phyloP scores from a whole-genome alignment of 1,140 invertebrate species.

The Meloidogyne exigua region DNA sequence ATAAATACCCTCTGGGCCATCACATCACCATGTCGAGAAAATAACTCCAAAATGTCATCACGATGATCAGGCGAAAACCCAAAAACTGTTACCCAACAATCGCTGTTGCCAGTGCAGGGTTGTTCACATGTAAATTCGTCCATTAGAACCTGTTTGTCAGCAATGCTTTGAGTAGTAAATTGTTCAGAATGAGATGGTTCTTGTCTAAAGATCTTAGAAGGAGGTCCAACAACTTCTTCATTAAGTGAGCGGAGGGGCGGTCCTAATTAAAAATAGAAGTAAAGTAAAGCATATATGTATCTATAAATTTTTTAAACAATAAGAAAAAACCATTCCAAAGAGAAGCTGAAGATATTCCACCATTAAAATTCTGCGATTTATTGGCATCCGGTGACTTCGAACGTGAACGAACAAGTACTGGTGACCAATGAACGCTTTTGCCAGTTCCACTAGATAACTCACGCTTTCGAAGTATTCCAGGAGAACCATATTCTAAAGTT shows the following conservation, averaged over 20 bases:
- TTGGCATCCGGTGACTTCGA: constrained; percentile 14
- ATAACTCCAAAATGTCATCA: constrained; percentile 38
- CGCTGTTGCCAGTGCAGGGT: not conserved
- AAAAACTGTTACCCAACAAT: constrained; percentile 47
- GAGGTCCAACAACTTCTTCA: constrained; percentile 41
- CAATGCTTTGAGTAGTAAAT: not conserved
- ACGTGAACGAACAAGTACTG: constrained; percentile 33
- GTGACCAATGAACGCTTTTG: constrained; percentile 45
- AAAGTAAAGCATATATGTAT: not conserved
- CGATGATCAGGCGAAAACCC: constrained; percentile 38
- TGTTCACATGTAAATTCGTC: constrained; percentile 1
- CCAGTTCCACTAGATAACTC: constrained; percentile 13
- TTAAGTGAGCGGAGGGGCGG: constrained; percentile 44
- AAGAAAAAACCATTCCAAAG: constrained; percentile 34
- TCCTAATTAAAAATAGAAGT: constrained; percentile 32
- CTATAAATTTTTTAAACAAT: not conserved
- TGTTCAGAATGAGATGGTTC: constrained; percentile 7
- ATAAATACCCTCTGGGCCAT: constrained; percentile 45
- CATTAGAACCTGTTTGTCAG: not conserved
- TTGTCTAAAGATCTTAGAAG: constrained; percentile 29
- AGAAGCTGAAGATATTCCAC: not conserved
- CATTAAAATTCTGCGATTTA: not conserved
- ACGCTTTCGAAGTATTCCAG: constrained; percentile 20
- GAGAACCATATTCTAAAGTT: constrained; percentile 27
- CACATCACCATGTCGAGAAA: constrained; percentile 43